Conservation (phyloP, 2,888 invertebrate species). For the Phaonia tiefii region DNA sequence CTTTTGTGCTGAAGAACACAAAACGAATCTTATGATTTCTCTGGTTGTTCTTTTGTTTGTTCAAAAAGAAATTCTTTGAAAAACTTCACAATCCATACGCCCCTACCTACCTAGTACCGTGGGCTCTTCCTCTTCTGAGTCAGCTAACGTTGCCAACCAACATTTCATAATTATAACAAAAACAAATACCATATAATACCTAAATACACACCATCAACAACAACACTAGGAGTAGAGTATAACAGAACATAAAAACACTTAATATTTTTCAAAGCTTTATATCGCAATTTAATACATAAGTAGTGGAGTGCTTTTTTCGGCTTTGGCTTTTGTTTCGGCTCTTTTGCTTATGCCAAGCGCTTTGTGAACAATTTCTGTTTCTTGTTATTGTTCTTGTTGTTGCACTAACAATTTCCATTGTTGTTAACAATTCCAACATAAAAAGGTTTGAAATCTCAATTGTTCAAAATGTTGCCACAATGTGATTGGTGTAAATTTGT, state of each 20-base stretch:
- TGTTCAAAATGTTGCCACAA: conserved; percentile 65
- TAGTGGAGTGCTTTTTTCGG: not conserved
- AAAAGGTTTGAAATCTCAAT: conserved; percentile 64
- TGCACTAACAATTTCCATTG: not conserved
- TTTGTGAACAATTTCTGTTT: not conserved
- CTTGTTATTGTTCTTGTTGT: conserved; percentile 9
- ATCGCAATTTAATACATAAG: conserved; percentile 27
- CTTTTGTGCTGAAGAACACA: conserved; percentile 39
- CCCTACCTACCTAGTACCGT: not conserved
- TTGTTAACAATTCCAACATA: conserved; percentile 22
- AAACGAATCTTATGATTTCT: conserved; percentile 56
- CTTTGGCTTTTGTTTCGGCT: not conserved
- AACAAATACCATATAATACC: conserved; percentile 12
- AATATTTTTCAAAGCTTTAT: conserved; percentile 40
- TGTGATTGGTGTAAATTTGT: conserved; percentile 65
- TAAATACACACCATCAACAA: conserved; percentile 17
- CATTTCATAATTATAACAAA: conserved; percentile 38
- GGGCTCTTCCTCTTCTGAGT: not conserved
- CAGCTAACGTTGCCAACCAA: not conserved
- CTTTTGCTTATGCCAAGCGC: not conserved
- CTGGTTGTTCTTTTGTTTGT: conserved; percentile 63
- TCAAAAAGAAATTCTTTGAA: conserved; percentile 58
- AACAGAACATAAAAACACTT: conserved; percentile 34
- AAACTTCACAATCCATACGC: not conserved
- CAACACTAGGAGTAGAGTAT: not conserved